Conservation (phyloP, 1,140 invertebrate genomes). For the Bombus difficillimus region DNA sequence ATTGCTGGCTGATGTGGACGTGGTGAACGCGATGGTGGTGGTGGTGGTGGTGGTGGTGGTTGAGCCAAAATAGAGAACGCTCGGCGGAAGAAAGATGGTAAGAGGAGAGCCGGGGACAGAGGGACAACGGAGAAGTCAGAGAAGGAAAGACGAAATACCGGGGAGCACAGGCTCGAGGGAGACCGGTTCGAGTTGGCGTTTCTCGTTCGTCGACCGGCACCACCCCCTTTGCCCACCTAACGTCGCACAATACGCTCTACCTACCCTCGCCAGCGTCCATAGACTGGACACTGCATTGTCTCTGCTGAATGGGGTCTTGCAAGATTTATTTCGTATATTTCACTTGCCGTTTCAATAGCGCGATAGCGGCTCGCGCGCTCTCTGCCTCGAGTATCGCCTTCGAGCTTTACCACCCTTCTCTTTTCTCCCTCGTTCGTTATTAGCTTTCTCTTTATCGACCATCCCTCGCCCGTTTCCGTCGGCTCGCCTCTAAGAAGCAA, state of each 20-base stretch:
- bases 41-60: slow-evolving; percentile 23
- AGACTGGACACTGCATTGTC: slow-evolving; percentile 82
- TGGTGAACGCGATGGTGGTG: neutral
- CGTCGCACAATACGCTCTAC: slow-evolving; percentile 77
- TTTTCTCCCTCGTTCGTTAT: slow-evolving; percentile 24
- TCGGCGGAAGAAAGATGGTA: slow-evolving; percentile 36
- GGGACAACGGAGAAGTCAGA: slow-evolving; percentile 13
- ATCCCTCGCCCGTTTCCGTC: slow-evolving; percentile 4
- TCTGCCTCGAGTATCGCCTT: slow-evolving; percentile 59
- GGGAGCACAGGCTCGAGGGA: slow-evolving; percentile 51
- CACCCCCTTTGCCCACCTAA: slow-evolving; percentile 61
- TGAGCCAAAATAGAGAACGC: slow-evolving; percentile 55
- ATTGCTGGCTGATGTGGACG: neutral
- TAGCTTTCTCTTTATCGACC: slow-evolving; percentile 52
- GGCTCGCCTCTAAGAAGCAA: slow-evolving; percentile 48
- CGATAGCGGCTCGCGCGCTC: slow-evolving; percentile 72
- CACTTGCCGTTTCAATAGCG: slow-evolving; percentile 82
- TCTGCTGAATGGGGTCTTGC: slow-evolving; percentile 81
- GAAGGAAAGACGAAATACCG: slow-evolving; percentile 70
- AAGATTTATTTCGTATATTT: slow-evolving; percentile 84
- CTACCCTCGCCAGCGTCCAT: slow-evolving; percentile 77
- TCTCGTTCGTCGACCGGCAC: slow-evolving; percentile 60
- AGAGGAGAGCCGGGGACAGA: slow-evolving; percentile 8
- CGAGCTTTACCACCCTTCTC: slow-evolving; percentile 31
- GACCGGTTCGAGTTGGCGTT: slow-evolving; percentile 76